phyloP scores from a whole-genome alignment of 2,113 vertebrate species.

The Macrotis lagotis region DNA sequence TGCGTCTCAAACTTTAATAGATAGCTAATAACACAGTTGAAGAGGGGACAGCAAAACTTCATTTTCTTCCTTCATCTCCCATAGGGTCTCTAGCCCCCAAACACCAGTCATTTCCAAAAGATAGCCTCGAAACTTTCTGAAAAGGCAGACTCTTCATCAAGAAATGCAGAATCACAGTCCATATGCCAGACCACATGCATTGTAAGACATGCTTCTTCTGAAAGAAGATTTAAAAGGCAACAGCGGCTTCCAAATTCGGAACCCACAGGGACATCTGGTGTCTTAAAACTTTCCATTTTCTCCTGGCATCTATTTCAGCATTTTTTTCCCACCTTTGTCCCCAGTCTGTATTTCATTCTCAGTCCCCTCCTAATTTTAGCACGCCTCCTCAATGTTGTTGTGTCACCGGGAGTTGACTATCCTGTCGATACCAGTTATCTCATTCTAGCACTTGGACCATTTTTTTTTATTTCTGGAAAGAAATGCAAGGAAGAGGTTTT shows the following conservation, averaged over 20 bases:
- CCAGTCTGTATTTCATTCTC: slow-evolving; percentile 65
- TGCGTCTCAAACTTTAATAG: slow-evolving; percentile 6
- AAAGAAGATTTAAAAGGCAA: slow-evolving; percentile 71
- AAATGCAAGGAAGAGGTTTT: slow-evolving; percentile 26
- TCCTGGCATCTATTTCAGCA: slow-evolving; percentile 70
- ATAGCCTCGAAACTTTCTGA: slow-evolving; percentile 47
- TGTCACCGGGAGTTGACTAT: slow-evolving; percentile 57
- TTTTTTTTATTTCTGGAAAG: slow-evolving; percentile 56
- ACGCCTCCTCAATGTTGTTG: slow-evolving; percentile 32
- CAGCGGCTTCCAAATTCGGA: slow-evolving; percentile 76
- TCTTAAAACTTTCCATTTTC: slow-evolving; percentile 73
- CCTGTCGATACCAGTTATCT: slow-evolving; percentile 55
- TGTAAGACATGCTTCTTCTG: slow-evolving; percentile 64
- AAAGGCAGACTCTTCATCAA: slow-evolving; percentile 69
- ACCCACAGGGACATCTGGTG: slow-evolving; percentile 75
- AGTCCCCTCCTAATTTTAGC: slow-evolving; percentile 70
- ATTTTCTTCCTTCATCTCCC: slow-evolving; percentile 42
- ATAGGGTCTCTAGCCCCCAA: slow-evolving; percentile 1
- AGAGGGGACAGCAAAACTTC: slow-evolving; percentile 15
- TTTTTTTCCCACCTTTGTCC: slow-evolving; percentile 74
- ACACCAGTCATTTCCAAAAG: slow-evolving; percentile 55
- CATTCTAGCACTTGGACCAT: slow-evolving; percentile 61
- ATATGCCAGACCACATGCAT: slow-evolving; percentile 74
- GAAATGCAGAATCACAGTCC: slow-evolving; percentile 70
- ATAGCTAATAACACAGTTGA: slow-evolving; percentile 35